These are phyloP conservation scores for Helicoverpa assulta DNA, from an alignment of 2,888 invertebrate species.

Conservation along the genomic window DNA sequence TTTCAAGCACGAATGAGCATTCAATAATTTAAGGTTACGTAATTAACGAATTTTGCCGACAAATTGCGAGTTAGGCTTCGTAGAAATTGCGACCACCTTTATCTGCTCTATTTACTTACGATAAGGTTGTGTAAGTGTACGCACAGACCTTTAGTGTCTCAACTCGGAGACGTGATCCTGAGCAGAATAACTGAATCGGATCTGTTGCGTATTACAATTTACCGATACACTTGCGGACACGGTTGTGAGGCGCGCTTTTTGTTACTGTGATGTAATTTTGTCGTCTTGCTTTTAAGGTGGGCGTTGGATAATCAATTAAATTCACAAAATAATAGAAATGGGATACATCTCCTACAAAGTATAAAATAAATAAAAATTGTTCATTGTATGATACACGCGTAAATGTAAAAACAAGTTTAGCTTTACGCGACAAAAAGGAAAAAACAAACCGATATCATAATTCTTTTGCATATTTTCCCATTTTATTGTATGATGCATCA, in stretches of 20 bases:
- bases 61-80: slow-evolving; percentile 62
- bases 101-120: slow-evolving; percentile 71
- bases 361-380: too few species aligned
- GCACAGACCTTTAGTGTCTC: slow-evolving; percentile 79
- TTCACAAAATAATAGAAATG: not conserved
- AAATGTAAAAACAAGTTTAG: not conserved
- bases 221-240: slow-evolving; percentile 56
- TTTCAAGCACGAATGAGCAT: slow-evolving; percentile 67
- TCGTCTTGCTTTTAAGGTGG: not conserved
- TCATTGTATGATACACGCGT: too few species aligned
- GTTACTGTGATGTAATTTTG: slow-evolving; percentile 18
- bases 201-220: slow-evolving; percentile 69
- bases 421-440: slow-evolving; percentile 2
- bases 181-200: slow-evolving; percentile 68
- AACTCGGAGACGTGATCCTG: slow-evolving; percentile 79
- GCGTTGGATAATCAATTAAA: not conserved
- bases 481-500: slow-evolving; percentile 44
- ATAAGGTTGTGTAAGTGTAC: slow-evolving; percentile 69
- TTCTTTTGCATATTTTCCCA: slow-evolving; percentile 24
- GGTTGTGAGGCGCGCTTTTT: slow-evolving; percentile 23
- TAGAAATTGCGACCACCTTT: slow-evolving; percentile 72
- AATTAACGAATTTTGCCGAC: slow-evolving; percentile 67
- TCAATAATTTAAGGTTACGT: slow-evolving; percentile 60
- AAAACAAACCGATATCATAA: slow-evolving; percentile 30
- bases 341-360: too few species aligned